Conservation (phyloP, 2,113 vertebrate species). For the Spea multiplicata region DNA sequence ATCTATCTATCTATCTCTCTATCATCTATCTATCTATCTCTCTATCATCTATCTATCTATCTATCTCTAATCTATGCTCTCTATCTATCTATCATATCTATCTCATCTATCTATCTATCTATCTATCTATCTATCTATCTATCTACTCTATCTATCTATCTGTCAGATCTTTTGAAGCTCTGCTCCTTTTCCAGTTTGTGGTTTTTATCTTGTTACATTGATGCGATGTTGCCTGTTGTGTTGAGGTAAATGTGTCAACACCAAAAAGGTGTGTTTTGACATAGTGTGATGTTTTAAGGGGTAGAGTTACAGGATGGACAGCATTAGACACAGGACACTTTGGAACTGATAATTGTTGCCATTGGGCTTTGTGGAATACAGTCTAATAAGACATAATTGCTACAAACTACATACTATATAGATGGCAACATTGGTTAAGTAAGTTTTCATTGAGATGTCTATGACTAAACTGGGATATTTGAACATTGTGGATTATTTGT, state of each 20-base stretch:
- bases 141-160: neutral
- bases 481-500: too few species aligned
- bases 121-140: too few species aligned
- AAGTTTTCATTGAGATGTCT: too few species aligned
- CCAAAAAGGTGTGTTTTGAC: slow-evolving; percentile 9
- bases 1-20: too few species aligned
- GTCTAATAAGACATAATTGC: too few species aligned
- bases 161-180: neutral
- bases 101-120: too few species aligned
- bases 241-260: slow-evolving; percentile 2
- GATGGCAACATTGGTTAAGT: too few species aligned
- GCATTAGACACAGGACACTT: neutral
- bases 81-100: too few species aligned
- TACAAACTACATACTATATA: too few species aligned
- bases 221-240: neutral
- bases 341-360: neutral
- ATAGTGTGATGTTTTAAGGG: neutral
- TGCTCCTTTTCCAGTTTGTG: neutral
- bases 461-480: too few species aligned
- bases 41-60: neutral
- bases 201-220: neutral
- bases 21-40: too few species aligned
- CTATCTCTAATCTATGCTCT: too few species aligned
- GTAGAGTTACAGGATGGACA: neutral
- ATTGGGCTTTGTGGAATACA: neutral